Evolutionary conservation across 2,888 invertebrate genomes (phyloP), one percentile per base, ranked within the genome.

Genomic region (Agrotis puta): DNA sequence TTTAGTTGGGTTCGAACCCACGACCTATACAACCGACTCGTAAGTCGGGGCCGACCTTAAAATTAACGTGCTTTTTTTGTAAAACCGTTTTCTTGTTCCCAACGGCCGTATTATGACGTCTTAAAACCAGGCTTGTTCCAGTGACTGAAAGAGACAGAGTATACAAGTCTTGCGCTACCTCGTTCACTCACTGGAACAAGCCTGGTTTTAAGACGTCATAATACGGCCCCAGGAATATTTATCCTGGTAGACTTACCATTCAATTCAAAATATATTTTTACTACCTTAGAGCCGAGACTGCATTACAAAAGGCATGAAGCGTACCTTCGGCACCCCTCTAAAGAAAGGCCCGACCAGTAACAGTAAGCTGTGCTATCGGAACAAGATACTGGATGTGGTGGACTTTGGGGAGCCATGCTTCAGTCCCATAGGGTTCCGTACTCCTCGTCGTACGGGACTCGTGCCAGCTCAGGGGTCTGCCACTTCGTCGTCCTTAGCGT

Each of bases 251-350:
- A 54, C 18, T 18, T 27, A 16, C 16, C 53, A 53, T 24, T 53
- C 24, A 53, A 51, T 51, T 20, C 14, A 22, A 14, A 16, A 16
- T 24, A 16, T 16, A 24, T 54, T 43, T 27, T 57, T 16, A 18
- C 3, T 65, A 47, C 87, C 89, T 13, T 87, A 95, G 95, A 90
- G 92, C 77, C 89, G 87, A 14, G 91, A 93, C 70, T 79, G 90
- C 53, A 91, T 91, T 9, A 79, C 90, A 1, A 93, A 93, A 81
- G 95, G 94, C 1, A 93, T 96, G 93, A 94, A 94, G 79, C 93
- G 96, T 27, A 94, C 94, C 22, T 96, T 95, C 71, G 95, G 92
- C 2, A 95, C 95, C 0, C 96, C 96, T 0, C 70, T 94, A 2
- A 92, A 90, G 47, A 90, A 89, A 61, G 85, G 85, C 0, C 67